Evolutionary conservation across 2,797 vertebrate species (phyloP).

Genomic region (Petrocephalus schoutedeni): DNA sequence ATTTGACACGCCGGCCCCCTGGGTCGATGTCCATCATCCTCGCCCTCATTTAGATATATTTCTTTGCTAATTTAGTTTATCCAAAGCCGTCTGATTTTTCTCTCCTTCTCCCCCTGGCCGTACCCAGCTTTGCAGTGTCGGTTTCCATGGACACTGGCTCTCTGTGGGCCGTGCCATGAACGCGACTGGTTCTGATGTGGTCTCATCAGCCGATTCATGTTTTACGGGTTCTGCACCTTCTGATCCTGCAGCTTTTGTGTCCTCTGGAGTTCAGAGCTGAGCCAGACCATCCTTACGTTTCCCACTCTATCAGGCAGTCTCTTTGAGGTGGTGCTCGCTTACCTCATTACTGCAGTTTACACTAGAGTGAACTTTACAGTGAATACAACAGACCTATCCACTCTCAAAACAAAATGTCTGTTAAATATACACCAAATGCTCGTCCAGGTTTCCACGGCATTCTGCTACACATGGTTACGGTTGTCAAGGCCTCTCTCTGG

Average conservation of each 20-base stretch:
- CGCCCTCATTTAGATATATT: neutral
- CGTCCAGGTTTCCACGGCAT: neutral
- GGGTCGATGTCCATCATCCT: neutral
- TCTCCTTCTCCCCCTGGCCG: conserved; percentile 25
- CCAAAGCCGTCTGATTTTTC: conserved; percentile 10
- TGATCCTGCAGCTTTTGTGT: neutral
- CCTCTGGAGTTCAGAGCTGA: neutral
- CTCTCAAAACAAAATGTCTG: neutral
- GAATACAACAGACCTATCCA: neutral
- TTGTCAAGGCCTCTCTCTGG: conserved; percentile 24
- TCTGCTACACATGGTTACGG: neutral
- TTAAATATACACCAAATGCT: neutral
- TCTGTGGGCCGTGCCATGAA: neutral
- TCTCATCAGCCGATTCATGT: neutral
- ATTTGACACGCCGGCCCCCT: neutral
- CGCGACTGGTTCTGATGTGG: neutral
- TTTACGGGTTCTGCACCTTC: neutral
- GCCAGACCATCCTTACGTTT: neutral
- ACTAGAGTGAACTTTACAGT: neutral
- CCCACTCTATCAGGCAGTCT: neutral
- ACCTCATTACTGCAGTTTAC: neutral
- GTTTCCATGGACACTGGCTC: conserved; percentile 45
- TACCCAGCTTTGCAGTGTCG: conserved; percentile 35
- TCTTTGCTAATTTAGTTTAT: conserved; percentile 23
- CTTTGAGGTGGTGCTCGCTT: neutral